Conservation (phyloP, 2,888 invertebrate genomes). For the Nymphalis polychloros region DNA sequence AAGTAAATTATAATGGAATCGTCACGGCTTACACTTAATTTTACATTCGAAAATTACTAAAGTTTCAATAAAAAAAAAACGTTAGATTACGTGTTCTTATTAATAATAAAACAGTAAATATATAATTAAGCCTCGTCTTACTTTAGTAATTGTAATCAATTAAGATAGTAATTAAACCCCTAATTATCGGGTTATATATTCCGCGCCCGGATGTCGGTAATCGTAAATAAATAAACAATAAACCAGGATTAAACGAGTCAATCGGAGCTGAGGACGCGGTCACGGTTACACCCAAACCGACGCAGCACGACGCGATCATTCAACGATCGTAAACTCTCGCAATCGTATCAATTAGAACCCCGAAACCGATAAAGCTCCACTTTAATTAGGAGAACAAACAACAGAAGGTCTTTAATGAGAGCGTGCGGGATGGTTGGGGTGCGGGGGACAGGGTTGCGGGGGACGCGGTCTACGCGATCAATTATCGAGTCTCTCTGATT, state of each 20-base stretch:
- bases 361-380: conserved; percentile 74
- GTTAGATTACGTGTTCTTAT: not conserved
- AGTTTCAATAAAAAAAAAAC: not conserved
- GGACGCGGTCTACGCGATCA: conserved; percentile 52
- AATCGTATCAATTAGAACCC: conserved; percentile 80
- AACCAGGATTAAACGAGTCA: conserved; percentile 77
- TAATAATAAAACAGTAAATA: not conserved
- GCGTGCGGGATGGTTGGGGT: conserved; percentile 66
- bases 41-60: not conserved
- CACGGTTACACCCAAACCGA: conserved; percentile 72
- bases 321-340: conserved; percentile 77
- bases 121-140: not conserved
- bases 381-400: conserved; percentile 81
- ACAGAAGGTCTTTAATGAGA: conserved; percentile 79
- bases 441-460: conserved; percentile 60
- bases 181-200: conserved; percentile 7
- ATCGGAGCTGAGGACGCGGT: conserved; percentile 76
- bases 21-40: not conserved
- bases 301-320: conserved; percentile 64
- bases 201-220: conserved; percentile 30
- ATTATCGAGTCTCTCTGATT: conserved; percentile 76
- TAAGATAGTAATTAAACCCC: conserved; percentile 4
- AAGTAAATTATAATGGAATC: conserved; percentile 8
- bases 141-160: not conserved
- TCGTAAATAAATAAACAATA: conserved; percentile 77